Base-by-base conservation (phyloP, 1,140 invertebrate species). In the Listronotus bonariensis region DNA sequence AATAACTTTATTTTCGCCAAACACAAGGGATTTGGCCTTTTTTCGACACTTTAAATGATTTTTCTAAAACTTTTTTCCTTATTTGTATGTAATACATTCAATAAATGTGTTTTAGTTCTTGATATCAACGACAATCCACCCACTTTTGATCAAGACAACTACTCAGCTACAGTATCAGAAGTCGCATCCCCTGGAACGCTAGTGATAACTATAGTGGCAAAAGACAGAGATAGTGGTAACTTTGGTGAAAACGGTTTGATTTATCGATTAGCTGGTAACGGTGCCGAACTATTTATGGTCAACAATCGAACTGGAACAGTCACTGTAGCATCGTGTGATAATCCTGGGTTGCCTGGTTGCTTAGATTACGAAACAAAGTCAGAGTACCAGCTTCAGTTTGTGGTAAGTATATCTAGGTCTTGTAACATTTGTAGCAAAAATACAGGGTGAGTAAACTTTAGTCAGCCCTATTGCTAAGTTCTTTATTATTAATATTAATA, bases 111-210 rank as follows among this genome's bases (percentile, higher is more conserved):
- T 65, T 18, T 87, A 10, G 87, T 96, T 38, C 82, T 86, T 7
- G 93, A 97, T 80, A 88, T 90, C n/a, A 96, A 96, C 80, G 93
- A 96, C 80, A 95, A 96, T 79, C 85, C 89, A 6, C 93, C 94
- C 4, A 82, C 82, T 11, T 96, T 96, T 78, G 82, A 87, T 26
- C 85, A 88, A 72, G 86, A 89, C 43, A 85, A 86, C 10, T 94
- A 92, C 76, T 86, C 86, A 1, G 87, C 87, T 0, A 77, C 74
- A 5, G 85, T 95, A 15, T 85, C 85, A 0, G 94, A 97, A 81
- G 86, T 85, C 8, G 88, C 91, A 0, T 71, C 82, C 0, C 83
- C 87, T 0, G 91, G 89, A 0, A 87, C 87, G 43, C 80, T 85
- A 57, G 86, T 97, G 46, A 85, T 87, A 7, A 88, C 86, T 26